Evolutionary conservation across 2,888 invertebrate genomes (phyloP), one percentile per base, ranked within the genome.

Genomic region (Papilio demoleus): DNA sequence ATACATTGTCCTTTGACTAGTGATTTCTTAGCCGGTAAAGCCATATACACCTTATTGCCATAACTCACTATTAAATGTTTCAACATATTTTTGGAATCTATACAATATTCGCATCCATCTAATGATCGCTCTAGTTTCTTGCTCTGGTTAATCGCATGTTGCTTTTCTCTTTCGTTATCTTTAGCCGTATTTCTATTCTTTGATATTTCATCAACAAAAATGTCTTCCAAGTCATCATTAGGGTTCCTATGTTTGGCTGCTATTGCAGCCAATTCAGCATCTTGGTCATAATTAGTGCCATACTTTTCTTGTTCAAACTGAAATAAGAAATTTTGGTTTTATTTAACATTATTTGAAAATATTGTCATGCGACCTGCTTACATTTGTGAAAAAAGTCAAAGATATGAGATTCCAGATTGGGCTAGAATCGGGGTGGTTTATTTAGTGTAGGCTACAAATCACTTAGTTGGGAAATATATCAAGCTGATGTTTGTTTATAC

Each of bases 11-110:
- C 97, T 67, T 94, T 93, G 3, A 96, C 96, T 70, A 99, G 88
- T 0, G 98, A 98, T 77, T 95, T 95, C 80, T 95, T 94, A 66
- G 94, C 89, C 1, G 99, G 99, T 68, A 99, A 84, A 74, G 96
- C 94, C 75, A 99, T 84, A 88, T 97, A 99, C n/a, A 96, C 95
- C 81, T 96, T 97, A 24, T 93, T 94, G 9, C 97, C 97, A 83
- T 97, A 94, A 27, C 96, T 94, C 27, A 98, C 94, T 78, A 99
- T 94, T 38, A 98, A 93, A 86, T 98, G 97, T 83, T 98, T 98
- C 61, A 95, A 90, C 93, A 97, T 95, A 71, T 94, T 94, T 42
- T 93, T 93, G 11, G 96, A 96, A 75, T 97, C 97, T 67, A 98
- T 93, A 85, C 99, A 99, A 82, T 94, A 94, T 65, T 93, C 90